Percentiles rank a stretch among this genome's conserved stretches.
Conservation (phyloP, 2,888 invertebrate species). For the Xanthia icteritia region DNA sequence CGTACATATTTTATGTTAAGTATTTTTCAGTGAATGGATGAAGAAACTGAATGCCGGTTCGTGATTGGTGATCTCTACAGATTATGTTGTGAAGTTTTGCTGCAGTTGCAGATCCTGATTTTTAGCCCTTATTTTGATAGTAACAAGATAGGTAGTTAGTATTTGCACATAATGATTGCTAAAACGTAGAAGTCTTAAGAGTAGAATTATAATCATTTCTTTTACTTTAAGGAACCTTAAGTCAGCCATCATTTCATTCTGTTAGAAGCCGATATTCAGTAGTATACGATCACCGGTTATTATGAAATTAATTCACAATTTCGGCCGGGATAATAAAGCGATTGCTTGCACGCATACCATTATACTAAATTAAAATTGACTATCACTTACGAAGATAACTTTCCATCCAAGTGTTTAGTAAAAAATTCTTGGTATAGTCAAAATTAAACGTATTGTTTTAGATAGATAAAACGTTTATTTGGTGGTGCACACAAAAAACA, state of each 20-base stretch:
- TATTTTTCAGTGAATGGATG: neutral
- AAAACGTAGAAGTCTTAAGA: neutral
- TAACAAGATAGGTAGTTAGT: neutral
- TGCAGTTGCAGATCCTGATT: neutral
- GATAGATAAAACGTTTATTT: neutral
- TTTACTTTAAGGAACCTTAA: neutral
- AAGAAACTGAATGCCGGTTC: neutral
- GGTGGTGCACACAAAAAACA: neutral
- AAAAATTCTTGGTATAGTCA: neutral
- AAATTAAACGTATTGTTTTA: neutral
- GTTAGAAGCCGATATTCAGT: constrained; percentile 18
- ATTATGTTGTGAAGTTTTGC: neutral
- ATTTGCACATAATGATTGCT: neutral
- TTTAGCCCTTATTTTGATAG: neutral
- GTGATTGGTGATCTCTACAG: neutral
- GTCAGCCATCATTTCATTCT: constrained; percentile 17
- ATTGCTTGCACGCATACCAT: constrained; percentile 57
- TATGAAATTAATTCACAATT: constrained; percentile 53
- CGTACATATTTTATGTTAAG: neutral
- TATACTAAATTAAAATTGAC: constrained; percentile 47
- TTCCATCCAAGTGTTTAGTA: constrained; percentile 34
- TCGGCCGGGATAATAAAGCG: constrained; percentile 46
- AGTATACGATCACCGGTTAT: constrained; percentile 28
- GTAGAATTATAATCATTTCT: neutral
- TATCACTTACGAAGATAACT: constrained; percentile 38